Conservation (phyloP, 2,113 vertebrate genomes). For the Caloenas nicobarica region DNA sequence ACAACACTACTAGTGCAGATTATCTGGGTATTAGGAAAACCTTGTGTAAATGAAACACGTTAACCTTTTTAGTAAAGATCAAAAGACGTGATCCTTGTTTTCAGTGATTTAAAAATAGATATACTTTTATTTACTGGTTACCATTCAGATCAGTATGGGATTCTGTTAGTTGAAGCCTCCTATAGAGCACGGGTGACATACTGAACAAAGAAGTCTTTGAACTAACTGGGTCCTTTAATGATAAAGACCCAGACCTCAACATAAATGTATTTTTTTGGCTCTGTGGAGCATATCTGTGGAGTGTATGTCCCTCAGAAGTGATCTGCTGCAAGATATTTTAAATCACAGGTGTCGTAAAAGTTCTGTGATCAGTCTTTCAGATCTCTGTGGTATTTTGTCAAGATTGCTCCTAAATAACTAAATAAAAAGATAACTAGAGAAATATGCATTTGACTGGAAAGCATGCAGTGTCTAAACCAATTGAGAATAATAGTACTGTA, state of each 20-base stretch:
- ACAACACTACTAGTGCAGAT: neutral
- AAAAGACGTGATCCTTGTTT: neutral
- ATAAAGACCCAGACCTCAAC: neutral
- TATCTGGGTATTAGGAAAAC: neutral
- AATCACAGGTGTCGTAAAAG: neutral
- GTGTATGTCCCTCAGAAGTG: neutral
- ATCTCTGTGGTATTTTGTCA: neutral
- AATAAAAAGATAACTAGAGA: neutral
- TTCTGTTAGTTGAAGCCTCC: neutral
- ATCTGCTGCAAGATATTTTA: neutral
- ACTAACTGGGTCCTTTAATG: neutral
- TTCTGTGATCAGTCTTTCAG: neutral
- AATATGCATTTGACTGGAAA: neutral
- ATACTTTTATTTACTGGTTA: neutral
- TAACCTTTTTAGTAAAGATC: neutral
- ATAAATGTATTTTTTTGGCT: neutral
- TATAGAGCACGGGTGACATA: neutral
- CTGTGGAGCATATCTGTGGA: neutral
- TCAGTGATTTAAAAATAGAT: neutral
- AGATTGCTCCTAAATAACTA: neutral
- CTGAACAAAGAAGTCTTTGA: neutral
- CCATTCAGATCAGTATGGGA: neutral
- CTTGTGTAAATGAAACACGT: neutral
- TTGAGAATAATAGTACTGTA: neutral
- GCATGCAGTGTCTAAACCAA: neutral